A percentile compares a stretch with the other conserved stretches of the same genome.
Evolutionary conservation across 2,113 vertebrate genomes (phyloP).

Genomic region (Indicator indicator): DNA sequence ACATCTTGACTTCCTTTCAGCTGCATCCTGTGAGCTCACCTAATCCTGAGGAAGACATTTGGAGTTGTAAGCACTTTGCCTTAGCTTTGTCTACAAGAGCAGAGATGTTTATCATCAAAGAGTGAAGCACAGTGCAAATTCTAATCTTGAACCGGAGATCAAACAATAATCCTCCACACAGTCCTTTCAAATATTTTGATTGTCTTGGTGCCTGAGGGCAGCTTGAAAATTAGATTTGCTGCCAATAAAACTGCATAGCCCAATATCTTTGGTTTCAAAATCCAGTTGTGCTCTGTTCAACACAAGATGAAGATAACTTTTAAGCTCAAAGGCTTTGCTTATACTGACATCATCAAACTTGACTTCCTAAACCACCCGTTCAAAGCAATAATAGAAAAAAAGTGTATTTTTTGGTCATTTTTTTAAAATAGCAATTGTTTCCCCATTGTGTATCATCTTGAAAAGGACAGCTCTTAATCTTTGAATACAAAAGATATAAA

Average conservation of each 20-base stretch:
- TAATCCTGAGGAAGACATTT: neutral
- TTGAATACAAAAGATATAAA: neutral
- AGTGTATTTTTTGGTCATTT: neutral
- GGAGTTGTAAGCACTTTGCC: neutral
- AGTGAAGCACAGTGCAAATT: neutral
- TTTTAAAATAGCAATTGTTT: neutral
- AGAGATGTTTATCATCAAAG: neutral
- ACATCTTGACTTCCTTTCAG: neutral
- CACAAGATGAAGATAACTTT: neutral
- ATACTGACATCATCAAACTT: neutral
- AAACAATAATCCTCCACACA: neutral
- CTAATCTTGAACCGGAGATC: neutral
- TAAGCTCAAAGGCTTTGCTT: conserved; percentile 3
- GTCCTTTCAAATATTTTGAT: conserved; percentile 23
- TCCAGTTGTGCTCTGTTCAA: neutral
- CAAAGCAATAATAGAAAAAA: neutral
- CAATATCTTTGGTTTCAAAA: conserved; percentile 19
- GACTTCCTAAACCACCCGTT: conserved; percentile 8
- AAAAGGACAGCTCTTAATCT: neutral
- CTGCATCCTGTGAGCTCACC: neutral
- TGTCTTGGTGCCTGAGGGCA: neutral
- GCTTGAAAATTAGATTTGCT: conserved; percentile 27
- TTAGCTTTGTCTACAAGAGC: neutral
- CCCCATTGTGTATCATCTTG: neutral
- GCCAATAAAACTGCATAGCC: neutral